Base-by-base conservation (phyloP, 2,888 invertebrate species). In the Harpalus rubripes region DNA sequence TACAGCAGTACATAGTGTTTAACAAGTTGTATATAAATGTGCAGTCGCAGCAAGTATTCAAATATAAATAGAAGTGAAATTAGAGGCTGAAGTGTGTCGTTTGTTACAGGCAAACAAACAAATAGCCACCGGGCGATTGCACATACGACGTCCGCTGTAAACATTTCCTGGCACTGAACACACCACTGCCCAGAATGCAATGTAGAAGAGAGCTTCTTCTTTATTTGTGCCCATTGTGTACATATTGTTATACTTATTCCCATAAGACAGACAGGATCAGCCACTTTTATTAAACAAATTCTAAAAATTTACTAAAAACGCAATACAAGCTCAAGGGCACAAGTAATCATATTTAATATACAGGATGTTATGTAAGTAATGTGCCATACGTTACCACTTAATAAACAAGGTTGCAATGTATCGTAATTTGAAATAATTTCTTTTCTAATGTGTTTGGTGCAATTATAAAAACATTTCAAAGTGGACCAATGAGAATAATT, bases 41-140 rank as follows among this genome's bases (percentile, higher is more conserved):
- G 41, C 44, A 72, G 44, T 44, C n/a, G 41, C 52, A 78, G 58
- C 58, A 78, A 56, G 76, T 78, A 78, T 78, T 78, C 56, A 78
- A 78, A 78, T 78, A 78, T 58, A 78, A 78, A 78, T 78, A 78
- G 56, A 78, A 58, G 56, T 78, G 56, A 78, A 78, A 58, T 78
- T 78, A 78, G 58, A 58, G 58, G 22, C 15, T 78, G 58, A 78
- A 78, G 58, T 58, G 78, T n/a, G 58, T 78, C 58, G 58, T 78
- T 78, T 78, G 58, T 56, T 10, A 78, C 32, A 18, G 78, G 32
- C 78, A 78, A 58, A 78, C 78, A 78, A 78, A 78, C 32, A 78
- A 78, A 78, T 78, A 78, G 78, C 58, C 76, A 78, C 22, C 58
- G 76, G 76, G 26, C 58, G 76, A 78, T 15, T 58, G 74, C 74